Base-by-base conservation (phyloP, 2,797 vertebrate genomes). In the Sebastolobus altivelis region DNA sequence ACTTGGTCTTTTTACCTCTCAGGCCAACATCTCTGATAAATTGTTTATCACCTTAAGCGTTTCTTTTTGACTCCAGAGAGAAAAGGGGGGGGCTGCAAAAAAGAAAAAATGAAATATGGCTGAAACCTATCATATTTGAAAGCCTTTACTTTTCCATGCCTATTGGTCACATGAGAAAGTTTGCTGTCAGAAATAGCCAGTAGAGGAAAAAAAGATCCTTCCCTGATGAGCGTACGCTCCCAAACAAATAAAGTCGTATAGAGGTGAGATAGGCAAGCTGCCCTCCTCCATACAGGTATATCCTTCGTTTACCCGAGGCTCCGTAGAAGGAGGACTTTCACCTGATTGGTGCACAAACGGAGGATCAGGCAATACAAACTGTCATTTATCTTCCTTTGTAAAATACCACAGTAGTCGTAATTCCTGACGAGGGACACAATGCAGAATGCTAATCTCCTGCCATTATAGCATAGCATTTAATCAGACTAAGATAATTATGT, bases 41-140 rank as follows among this genome's bases (percentile, higher is more conserved):
- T 93, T 93, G 88, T 90, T 88, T 83, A 91, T 92, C 87, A 92
- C 91, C 80, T 88, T 86, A 89, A 92, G 89, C 74, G 58, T 89
- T 85, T 88, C 18, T 80, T 87, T 83, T 81, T 37, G 62, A 83
- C 86, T 87, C 79, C 38, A 68, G 72, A 82, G 77, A 89, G 76
- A 77, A 87, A 93, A 82, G 58, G 59, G 43, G 74, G 74, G 52
- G 78, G 63, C 60, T n/a, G 20, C 20, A 54, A 54, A 54, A 54
- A 52, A 38, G 12, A 12, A 76, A 88, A 86, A 76, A 80, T 83
- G 80, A 92, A 92, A 84, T 85, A 80, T 73, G 66, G 72, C 81
- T 81, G 81, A 91, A 91, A 84, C 81, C 83, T 52, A 88, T 92
- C 89, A 92, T 90, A 86, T 89, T 89, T 89, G 88, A 91, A 89